Evolutionary conservation across 1,140 invertebrate species (phyloP).

Genomic region (Heliconius eleuchia): DNA sequence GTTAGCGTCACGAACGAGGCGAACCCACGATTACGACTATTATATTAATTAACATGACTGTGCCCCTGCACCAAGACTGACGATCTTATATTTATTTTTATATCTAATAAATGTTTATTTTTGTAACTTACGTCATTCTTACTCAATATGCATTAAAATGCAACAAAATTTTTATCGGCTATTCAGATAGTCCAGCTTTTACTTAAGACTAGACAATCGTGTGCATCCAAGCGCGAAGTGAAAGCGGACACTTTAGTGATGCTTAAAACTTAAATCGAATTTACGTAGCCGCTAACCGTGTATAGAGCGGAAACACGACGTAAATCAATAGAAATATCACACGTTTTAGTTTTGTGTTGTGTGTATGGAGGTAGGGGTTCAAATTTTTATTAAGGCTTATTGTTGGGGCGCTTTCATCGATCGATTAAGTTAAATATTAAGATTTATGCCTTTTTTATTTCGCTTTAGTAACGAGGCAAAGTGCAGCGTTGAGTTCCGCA

Average conservation of each 20-base stretch:
- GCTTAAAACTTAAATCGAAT: constrained; percentile 48
- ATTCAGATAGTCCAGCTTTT: constrained; percentile 45
- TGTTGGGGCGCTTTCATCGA: background rate
- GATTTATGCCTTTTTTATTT: background rate
- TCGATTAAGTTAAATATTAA: background rate
- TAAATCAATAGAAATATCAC: background rate
- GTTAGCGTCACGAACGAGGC: no score
- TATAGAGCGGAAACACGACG: background rate
- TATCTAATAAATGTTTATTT: no score
- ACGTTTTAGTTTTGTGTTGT: no score
- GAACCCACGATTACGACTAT: no score
- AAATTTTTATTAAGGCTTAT: no score
- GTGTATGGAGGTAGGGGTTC: no score
- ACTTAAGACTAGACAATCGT: constrained; percentile 49
- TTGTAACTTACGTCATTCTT: background rate
- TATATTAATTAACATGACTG: no score
- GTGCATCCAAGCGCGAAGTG: constrained; percentile 65
- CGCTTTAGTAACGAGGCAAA: no score
- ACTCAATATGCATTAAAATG: constrained; percentile 8
- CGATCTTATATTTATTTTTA: no score
- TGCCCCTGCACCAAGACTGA: no score
- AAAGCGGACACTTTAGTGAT: constrained; percentile 60
- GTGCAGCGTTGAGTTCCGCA: no score
- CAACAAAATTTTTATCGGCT: constrained; percentile 37
- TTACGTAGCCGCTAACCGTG: constrained; percentile 32